A percentile compares a stretch with the other conserved stretches of the same genome.
phyloP scores from a whole-genome alignment of 2,797 vertebrate species.

The Falco rusticolus region DNA sequence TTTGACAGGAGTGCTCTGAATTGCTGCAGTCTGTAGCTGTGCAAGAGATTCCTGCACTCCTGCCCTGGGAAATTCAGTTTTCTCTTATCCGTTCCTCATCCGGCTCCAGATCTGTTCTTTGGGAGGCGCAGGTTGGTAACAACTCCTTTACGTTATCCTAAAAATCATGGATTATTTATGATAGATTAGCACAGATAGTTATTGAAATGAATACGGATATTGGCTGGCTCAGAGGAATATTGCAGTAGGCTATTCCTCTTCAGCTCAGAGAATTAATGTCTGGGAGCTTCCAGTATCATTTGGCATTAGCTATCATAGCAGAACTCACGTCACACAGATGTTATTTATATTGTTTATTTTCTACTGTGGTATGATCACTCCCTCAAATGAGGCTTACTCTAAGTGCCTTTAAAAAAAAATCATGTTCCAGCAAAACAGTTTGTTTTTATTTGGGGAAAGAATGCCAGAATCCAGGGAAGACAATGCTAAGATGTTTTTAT shows the following conservation, averaged over 20 bases:
- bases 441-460: constrained; percentile 18
- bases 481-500: background rate
- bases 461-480: constrained; percentile 27
- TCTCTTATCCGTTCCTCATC: background rate
- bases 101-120: background rate
- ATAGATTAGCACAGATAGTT: background rate
- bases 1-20: background rate
- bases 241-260: background rate
- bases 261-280: background rate
- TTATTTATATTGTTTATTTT: constrained; percentile 51
- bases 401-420: background rate
- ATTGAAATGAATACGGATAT: background rate
- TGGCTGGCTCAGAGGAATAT: background rate
- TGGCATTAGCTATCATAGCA: background rate
- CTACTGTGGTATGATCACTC: background rate
- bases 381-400: constrained; percentile 8
- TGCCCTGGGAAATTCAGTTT: background rate
- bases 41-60: background rate
- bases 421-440: background rate
- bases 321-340: background rate
- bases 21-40: background rate
- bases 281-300: background rate
- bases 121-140: background rate
- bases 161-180: background rate
- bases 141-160: background rate